phyloP scores from a whole-genome alignment of 2,888 invertebrate genomes.

The Ptychoptera albimana region DNA sequence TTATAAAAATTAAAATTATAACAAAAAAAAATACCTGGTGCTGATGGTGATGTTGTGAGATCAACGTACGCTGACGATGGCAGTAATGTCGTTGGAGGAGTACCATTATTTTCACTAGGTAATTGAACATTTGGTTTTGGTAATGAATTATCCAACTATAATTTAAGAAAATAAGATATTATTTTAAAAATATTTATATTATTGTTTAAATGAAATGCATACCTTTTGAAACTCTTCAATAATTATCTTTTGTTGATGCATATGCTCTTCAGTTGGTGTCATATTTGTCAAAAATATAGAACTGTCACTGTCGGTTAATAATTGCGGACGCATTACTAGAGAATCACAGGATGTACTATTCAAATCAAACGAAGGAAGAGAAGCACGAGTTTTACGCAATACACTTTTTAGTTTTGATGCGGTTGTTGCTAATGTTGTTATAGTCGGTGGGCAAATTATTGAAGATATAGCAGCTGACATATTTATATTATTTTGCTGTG shows the following conservation, averaged over 20 bases:
- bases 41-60: conserved; percentile 12
- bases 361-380: conserved; percentile 22
- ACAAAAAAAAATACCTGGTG: conserved; percentile 14
- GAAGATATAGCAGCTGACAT: not conserved
- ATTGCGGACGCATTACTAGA: conserved; percentile 32
- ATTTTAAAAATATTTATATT: not conserved
- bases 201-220: conserved; percentile 1
- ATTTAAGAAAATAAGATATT: not conserved
- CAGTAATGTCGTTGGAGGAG: conserved; percentile 11
- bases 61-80: conserved; percentile 14
- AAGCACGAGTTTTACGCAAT: conserved; percentile 27
- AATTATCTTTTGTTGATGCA: conserved; percentile 19
- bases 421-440: conserved; percentile 15
- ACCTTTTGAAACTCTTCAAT: conserved; percentile 17
- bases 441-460: conserved; percentile 8
- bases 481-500: not conserved
- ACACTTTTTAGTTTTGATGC: conserved; percentile 18
- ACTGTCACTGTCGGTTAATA: conserved; percentile 28
- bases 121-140: conserved; percentile 16
- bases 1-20: too few relatives aligned
- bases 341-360: conserved; percentile 18
- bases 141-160: conserved; percentile 13
- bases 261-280: conserved; percentile 10
- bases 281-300: conserved; percentile 2
- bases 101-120: conserved; percentile 11